Conservation (phyloP, 2,113 vertebrate genomes). For the Ptilorrhoa leucosticta region DNA sequence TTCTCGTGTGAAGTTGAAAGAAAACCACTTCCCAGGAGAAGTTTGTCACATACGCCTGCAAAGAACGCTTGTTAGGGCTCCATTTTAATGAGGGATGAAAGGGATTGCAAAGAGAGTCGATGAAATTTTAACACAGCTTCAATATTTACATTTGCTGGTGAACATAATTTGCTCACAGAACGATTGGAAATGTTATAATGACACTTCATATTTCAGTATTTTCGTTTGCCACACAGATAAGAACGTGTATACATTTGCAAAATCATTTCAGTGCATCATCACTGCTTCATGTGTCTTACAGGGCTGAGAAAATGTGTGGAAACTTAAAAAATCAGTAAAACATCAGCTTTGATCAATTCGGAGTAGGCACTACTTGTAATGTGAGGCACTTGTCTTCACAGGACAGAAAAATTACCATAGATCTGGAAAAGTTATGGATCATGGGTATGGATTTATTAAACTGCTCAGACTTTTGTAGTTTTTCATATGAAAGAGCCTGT, state of each 20-base stretch:
- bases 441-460: not conserved
- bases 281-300: not conserved
- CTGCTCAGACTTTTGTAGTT: not conserved
- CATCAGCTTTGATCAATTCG: not conserved
- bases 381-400: not conserved
- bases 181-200: not conserved
- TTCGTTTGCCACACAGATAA: not conserved
- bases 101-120: not conserved
- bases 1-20: not conserved
- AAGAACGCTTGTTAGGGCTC: not conserved
- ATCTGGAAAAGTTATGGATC: not conserved
- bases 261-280: not conserved
- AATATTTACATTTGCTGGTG: constrained; percentile 4
- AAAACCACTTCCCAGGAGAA: not conserved
- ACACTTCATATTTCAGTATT: not conserved
- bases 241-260: not conserved
- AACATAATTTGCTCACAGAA: not conserved
- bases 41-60: not conserved
- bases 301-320: not conserved
- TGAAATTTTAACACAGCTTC: constrained; percentile 4
- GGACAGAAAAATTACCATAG: not conserved
- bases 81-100: constrained; percentile 1
- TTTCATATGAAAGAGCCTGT: not conserved
- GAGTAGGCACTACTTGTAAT: not conserved
- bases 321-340: not conserved